Conservation (phyloP, 2,797 vertebrate genomes). For the Nannoperca obscura region DNA sequence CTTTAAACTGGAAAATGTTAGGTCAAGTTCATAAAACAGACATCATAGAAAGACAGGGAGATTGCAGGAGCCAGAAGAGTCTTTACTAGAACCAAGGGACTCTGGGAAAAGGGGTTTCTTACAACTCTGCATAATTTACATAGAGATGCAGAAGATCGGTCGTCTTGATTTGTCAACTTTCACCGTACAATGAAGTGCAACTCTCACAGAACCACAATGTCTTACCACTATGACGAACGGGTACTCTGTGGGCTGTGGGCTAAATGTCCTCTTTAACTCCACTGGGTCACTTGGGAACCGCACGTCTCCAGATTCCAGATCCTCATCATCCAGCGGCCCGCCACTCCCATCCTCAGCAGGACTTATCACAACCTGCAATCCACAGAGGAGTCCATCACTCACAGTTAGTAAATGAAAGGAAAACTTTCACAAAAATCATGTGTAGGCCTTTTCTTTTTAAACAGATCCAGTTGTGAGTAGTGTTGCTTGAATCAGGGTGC, state of each 20-base stretch:
- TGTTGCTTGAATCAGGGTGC: slow-evolving; percentile 43
- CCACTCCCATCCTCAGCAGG: slow-evolving; percentile 90
- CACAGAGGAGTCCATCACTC: slow-evolving; percentile 40
- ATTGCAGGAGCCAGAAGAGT: slow-evolving; percentile 52
- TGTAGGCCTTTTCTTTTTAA: slow-evolving; percentile 1
- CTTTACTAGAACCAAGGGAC: slow-evolving; percentile 65
- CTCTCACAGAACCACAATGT: slow-evolving; percentile 11
- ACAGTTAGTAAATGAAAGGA: slow-evolving; percentile 2
- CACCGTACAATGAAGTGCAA: slow-evolving; percentile 12
- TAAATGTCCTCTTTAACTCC: slow-evolving; percentile 70
- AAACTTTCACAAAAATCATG: slow-evolving; percentile 21
- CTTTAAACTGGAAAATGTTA: slow-evolving; percentile 52
- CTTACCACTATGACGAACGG: slow-evolving; percentile 53
- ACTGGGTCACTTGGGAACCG: slow-evolving; percentile 82
- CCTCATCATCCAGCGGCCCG: slow-evolving; percentile 86
- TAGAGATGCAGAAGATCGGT: slow-evolving; percentile 23
- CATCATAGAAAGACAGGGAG: slow-evolving; percentile 55
- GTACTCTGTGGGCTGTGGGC: slow-evolving; percentile 53
- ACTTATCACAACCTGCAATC: slow-evolving; percentile 90
- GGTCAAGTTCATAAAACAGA: slow-evolving; percentile 69
- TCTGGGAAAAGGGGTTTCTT: slow-evolving; percentile 62
- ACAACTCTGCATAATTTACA: slow-evolving; percentile 53
- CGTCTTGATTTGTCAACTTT: slow-evolving; percentile 36
- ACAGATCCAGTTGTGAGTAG: slow-evolving; percentile 11
- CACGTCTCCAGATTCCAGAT: slow-evolving; percentile 89